Conservation (phyloP, 2,888 invertebrate genomes). For the Brenthis daphne region DNA sequence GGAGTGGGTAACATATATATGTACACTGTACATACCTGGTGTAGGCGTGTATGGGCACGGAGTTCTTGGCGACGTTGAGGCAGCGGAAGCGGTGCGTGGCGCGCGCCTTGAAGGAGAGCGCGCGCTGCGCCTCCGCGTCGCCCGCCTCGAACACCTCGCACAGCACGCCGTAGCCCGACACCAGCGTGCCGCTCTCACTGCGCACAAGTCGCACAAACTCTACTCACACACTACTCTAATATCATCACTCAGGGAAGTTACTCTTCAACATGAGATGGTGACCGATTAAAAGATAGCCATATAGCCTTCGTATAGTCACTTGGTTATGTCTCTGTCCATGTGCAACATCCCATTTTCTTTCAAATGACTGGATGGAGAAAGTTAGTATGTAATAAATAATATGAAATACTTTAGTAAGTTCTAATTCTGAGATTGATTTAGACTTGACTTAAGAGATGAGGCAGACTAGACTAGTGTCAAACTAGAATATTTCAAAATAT, state of each 20-base stretch:
- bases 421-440: too few relatives aligned
- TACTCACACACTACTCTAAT: not conserved
- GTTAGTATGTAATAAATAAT: too few relatives aligned
- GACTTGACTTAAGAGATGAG: too few relatives aligned
- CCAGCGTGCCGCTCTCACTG: constrained; percentile 55
- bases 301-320: too few relatives aligned
- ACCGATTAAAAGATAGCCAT: not conserved
- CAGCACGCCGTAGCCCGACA: constrained; percentile 71
- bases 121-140: constrained; percentile 40
- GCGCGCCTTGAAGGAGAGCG: constrained; percentile 64
- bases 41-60: constrained; percentile 46
- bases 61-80: constrained; percentile 45
- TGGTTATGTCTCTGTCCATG: too few relatives aligned
- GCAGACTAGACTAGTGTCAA: too few relatives aligned
- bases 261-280: not conserved
- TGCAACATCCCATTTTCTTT: too few relatives aligned
- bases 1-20: not conserved
- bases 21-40: constrained; percentile 43
- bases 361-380: too few relatives aligned
- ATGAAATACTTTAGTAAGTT: too few relatives aligned
- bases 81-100: constrained; percentile 66
- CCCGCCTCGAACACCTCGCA: constrained; percentile 72
- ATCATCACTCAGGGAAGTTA: too few relatives aligned
- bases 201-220: not conserved
- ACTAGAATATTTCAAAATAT: too few relatives aligned